phyloP scores from a whole-genome alignment of 1,140 invertebrate species.

The Magallana gigas region DNA sequence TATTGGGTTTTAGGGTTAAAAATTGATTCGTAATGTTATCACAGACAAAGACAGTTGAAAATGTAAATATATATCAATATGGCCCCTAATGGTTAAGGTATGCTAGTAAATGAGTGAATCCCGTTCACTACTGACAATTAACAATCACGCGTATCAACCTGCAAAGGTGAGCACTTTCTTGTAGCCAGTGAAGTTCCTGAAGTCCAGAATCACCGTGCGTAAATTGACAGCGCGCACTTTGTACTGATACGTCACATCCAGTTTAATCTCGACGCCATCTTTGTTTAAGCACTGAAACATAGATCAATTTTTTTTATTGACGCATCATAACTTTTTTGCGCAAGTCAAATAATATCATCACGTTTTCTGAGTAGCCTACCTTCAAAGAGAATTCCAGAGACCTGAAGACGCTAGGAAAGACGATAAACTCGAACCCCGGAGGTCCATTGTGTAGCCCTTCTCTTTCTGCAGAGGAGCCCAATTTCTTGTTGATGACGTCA shows the following conservation, averaged over 20 bases:
- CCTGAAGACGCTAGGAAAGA: conserved; percentile 75
- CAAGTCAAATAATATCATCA: background rate
- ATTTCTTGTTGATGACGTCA: conserved; percentile 72
- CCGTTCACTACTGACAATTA: no score
- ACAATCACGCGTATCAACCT: conserved; percentile 54
- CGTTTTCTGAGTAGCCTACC: conserved; percentile 52
- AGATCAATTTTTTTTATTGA: no score
- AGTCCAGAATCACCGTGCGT: conserved; percentile 70
- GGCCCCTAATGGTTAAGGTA: no score
- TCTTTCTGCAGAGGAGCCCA: conserved; percentile 60
- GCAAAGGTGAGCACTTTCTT: conserved; percentile 68
- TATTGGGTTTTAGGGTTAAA: no score
- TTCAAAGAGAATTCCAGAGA: conserved; percentile 68
- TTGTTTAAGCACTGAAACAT: conserved; percentile 73
- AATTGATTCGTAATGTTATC: no score
- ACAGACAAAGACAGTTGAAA: no score
- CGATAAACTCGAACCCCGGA: conserved; percentile 74
- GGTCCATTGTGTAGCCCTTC: conserved; percentile 76
- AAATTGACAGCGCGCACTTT: conserved; percentile 65
- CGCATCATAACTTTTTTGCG: no score
- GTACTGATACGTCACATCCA: conserved; percentile 75
- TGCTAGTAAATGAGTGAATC: no score
- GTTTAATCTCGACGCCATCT: conserved; percentile 72
- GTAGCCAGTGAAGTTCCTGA: conserved; percentile 73
- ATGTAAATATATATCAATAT: no score